phyloP scores from a whole-genome alignment of 2,888 invertebrate species.

The Tetranychus piercei region DNA sequence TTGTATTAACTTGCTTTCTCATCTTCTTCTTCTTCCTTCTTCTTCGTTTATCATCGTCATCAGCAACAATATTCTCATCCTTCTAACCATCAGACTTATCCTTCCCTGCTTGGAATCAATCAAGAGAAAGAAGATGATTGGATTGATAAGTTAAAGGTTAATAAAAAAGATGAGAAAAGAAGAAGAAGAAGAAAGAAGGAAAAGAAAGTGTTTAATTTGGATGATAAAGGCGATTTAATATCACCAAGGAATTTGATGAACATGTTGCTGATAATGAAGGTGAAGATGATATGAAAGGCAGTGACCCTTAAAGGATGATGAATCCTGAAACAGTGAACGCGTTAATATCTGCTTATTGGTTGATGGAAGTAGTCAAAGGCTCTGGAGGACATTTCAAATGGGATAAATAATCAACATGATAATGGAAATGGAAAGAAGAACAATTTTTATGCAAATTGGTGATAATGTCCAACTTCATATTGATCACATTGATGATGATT shows the following conservation, averaged over 20 bases:
- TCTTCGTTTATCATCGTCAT: neutral
- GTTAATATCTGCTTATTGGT: neutral
- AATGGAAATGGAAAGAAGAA: neutral
- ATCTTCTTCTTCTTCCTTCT: too few species aligned
- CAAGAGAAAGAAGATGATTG: neutral
- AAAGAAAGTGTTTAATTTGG: neutral
- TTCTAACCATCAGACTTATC: too few species aligned
- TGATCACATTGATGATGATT: too few species aligned
- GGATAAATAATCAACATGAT: neutral
- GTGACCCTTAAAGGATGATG: conserved; percentile 1
- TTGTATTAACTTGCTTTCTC: neutral
- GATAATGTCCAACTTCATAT: neutral
- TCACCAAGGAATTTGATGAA: neutral
- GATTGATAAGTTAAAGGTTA: neutral
- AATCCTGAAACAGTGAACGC: neutral
- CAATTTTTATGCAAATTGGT: neutral
- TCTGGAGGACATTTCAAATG: neutral
- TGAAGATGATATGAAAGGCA: neutral
- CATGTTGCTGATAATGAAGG: neutral
- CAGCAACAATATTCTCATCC: neutral
- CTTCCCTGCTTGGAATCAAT: neutral
- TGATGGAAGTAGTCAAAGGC: neutral
- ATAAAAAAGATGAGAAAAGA: neutral
- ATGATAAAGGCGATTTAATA: neutral
- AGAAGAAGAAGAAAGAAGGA: neutral